These are phyloP conservation scores for Pterophyllum scalare DNA, from an alignment of 2,113 vertebrate species.

Conservation along the genomic window DNA sequence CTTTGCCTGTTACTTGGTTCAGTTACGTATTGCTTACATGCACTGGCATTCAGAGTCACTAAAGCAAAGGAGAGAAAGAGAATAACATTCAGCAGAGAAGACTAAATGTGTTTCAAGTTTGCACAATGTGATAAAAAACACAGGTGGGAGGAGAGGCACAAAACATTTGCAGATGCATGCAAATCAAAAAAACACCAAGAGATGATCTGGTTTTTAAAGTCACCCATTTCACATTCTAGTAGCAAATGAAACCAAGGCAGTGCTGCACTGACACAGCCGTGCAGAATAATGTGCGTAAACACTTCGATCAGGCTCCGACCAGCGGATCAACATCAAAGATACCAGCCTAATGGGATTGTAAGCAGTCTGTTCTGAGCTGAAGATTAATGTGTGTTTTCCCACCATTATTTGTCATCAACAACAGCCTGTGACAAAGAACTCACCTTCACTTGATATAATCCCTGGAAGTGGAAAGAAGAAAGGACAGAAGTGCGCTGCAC, in stretches of 20 bases:
- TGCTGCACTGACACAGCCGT: neutral
- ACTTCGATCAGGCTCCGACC: neutral
- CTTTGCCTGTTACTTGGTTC: too few species aligned
- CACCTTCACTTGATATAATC: neutral
- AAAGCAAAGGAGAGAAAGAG: neutral
- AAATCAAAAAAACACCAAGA: neutral
- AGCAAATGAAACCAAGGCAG: neutral
- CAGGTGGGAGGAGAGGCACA: neutral
- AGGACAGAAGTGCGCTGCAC: neutral
- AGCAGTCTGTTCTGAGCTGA: constrained; percentile 9
- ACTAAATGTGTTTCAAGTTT: neutral
- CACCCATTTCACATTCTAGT: neutral
- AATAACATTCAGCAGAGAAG: neutral
- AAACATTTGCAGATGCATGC: neutral
- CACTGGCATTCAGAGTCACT: neutral
- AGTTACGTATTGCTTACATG: too few species aligned
- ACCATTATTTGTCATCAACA: constrained; percentile 6
- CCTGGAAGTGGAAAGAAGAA: neutral
- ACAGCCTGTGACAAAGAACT: constrained; percentile 1
- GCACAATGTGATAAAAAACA: neutral
- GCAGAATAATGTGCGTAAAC: neutral
- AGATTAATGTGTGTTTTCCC: constrained; percentile 10
- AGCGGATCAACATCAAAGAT: neutral
- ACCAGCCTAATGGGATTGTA: constrained; percentile 5
- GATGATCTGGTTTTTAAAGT: neutral